Percentiles rank a stretch among this genome's conserved stretches.
phyloP scores from a whole-genome alignment of 2,888 invertebrate species.

The Lasioglossum villosulum region DNA sequence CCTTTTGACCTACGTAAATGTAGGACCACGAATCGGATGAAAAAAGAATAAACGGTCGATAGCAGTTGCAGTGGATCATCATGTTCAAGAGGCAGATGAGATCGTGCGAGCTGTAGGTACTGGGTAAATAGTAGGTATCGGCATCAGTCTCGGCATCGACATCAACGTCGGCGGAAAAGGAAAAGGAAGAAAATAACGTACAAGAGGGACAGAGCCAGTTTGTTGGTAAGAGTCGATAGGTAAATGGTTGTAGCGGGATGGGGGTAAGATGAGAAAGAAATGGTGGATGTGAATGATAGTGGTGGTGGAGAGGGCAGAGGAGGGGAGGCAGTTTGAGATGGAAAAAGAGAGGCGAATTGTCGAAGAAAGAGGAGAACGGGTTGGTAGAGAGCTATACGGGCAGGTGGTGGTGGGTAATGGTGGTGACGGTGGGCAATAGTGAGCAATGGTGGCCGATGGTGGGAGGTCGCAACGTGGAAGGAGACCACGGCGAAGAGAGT shows the following conservation, averaged over 20 bases:
- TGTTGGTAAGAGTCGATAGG: not conserved
- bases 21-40: not conserved
- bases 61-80: not conserved
- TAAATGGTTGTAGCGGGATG: not conserved
- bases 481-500: constrained; percentile 23
- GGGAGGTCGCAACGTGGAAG: not conserved
- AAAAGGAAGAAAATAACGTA: not conserved
- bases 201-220: not conserved
- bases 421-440: not conserved
- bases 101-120: not conserved
- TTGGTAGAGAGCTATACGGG: not conserved
- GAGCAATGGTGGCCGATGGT: not conserved
- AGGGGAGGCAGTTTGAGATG: too few species aligned
- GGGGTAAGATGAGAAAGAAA: not conserved
- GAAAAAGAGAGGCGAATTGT: not conserved
- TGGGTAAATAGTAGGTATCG: constrained; percentile 1
- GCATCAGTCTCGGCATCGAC: not conserved
- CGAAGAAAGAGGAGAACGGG: not conserved
- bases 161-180: not conserved
- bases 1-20: not conserved
- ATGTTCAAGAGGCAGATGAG: not conserved
- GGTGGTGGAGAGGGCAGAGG: not conserved
- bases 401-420: not conserved
- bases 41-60: not conserved
- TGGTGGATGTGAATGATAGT: not conserved